Evolutionary conservation across 2,888 invertebrate genomes (phyloP).

Genomic region (Leptopilina syphax): DNA sequence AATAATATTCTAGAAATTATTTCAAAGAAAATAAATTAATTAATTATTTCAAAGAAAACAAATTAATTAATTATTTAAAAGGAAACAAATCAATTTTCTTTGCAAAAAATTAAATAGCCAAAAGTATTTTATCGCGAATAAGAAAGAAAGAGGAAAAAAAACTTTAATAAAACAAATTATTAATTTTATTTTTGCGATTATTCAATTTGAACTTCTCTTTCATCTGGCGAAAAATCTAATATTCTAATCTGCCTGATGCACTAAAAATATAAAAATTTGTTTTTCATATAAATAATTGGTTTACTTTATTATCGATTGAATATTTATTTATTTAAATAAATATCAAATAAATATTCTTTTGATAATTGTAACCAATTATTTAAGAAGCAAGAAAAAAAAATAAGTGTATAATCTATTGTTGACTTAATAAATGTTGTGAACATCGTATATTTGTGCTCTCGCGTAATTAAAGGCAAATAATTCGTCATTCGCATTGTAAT

Average conservation of each 20-base stretch:
- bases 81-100: too few relatives aligned
- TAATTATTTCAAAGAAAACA: not conserved
- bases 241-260: not conserved
- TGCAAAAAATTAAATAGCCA: too few relatives aligned
- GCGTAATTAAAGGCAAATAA: constrained; percentile 11
- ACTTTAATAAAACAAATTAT: not conserved
- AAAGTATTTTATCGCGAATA: too few relatives aligned
- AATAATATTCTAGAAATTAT: not conserved
- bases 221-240: not conserved
- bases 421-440: constrained; percentile 34
- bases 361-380: not conserved
- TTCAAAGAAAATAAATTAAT: too few relatives aligned
- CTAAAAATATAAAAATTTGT: too few relatives aligned
- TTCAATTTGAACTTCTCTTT: not conserved
- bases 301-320: too few relatives aligned
- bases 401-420: constrained; percentile 32
- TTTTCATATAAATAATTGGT: too few relatives aligned
- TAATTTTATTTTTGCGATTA: not conserved
- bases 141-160: too few relatives aligned
- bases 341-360: too few relatives aligned
- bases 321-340: too few relatives aligned
- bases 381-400: not conserved
- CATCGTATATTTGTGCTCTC: constrained; percentile 36
- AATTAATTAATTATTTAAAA: not conserved
- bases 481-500: not conserved